Evolutionary conservation across 1,140 invertebrate genomes (phyloP), one percentile per base, ranked within the genome.

Genomic region (Lepidurus apus): DNA sequence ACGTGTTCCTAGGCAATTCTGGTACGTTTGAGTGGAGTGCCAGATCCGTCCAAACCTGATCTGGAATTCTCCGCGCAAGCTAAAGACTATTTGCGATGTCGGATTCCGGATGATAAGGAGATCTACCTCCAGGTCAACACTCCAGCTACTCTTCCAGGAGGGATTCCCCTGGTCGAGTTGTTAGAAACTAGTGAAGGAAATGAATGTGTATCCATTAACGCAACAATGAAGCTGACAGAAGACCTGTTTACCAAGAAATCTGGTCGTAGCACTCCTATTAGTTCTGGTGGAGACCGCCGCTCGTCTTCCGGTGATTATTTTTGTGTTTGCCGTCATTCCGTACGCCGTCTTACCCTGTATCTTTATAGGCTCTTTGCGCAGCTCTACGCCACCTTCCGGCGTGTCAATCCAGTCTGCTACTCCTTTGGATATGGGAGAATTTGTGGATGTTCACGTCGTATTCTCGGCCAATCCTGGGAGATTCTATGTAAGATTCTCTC

Each of bases 171-270:
- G 13, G 53, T 65, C 1, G 53, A 65, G 21, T 65, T 65, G 17
- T 65, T 65, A 21, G 53, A 65, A 17, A 21, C 0, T 1, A 65
- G 7, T 0, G 47, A 65, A 9, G 17, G 1, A 3, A n/a, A 65
- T 65, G 53, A 65, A 65, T 65, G 53, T 17, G n/a, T 65, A 13
- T 65, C 53, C 53, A 21, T 65, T 65, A 65, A 65, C 53, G 53
- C 53, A n/a, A 65, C 53, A n/a, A 65, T 65, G 53, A 65, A 65
- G 53, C 53, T 65, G 17, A 65, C 7, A 21, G 53, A 65, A 65
- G 53, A 65, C 10, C 13, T 65, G 53, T 65, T 65, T 21, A 7
- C 6, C 21, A 65, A 21, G 53, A 65, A 65, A 8, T 65, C 53
- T 4, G 53, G 53, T 65, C 53, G 53, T 21, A 65, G 53, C 13